These are phyloP conservation scores for Sipha maydis DNA, from an alignment of 2,888 invertebrate genomes.

Conservation along the genomic window DNA sequence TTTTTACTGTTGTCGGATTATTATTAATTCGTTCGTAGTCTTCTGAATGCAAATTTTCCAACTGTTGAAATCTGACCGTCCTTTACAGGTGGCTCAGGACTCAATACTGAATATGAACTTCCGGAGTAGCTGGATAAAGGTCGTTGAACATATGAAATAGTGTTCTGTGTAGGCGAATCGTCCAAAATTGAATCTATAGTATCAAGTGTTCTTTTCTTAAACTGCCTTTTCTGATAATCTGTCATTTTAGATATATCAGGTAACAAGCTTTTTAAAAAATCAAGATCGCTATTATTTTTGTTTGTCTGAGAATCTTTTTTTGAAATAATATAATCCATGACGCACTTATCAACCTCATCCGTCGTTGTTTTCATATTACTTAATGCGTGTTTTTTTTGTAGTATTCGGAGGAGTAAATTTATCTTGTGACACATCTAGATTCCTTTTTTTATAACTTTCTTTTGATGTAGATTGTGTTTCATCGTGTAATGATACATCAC, in stretches of 20 bases:
- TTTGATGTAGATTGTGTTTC: constrained; percentile 37
- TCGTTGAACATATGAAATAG: constrained; percentile 35
- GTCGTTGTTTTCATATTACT: constrained; percentile 35
- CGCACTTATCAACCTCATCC: constrained; percentile 35
- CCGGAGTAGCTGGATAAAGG: constrained; percentile 28
- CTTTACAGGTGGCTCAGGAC: constrained; percentile 35
- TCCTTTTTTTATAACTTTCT: constrained; percentile 28
- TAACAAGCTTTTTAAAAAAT: neutral
- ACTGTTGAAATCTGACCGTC: constrained; percentile 30
- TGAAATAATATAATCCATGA: constrained; percentile 41
- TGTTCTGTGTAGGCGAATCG: constrained; percentile 21
- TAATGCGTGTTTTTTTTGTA: constrained; percentile 31
- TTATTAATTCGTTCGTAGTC: constrained; percentile 45
- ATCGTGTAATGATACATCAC: constrained; percentile 31
- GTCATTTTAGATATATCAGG: constrained; percentile 28
- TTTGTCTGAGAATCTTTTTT: constrained; percentile 48
- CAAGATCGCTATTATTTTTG: constrained; percentile 45
- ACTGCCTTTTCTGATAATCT: constrained; percentile 29
- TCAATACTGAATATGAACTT: constrained; percentile 47
- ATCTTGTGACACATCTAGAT: constrained; percentile 48
- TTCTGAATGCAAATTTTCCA: constrained; percentile 36
- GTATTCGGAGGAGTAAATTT: constrained; percentile 39
- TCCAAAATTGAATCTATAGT: constrained; percentile 32
- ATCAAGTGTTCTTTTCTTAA: constrained; percentile 33
- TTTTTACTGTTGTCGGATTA: constrained; percentile 41